phyloP scores from a whole-genome alignment of 2,113 vertebrate genomes.

The Lycocorax pyrrhopterus region DNA sequence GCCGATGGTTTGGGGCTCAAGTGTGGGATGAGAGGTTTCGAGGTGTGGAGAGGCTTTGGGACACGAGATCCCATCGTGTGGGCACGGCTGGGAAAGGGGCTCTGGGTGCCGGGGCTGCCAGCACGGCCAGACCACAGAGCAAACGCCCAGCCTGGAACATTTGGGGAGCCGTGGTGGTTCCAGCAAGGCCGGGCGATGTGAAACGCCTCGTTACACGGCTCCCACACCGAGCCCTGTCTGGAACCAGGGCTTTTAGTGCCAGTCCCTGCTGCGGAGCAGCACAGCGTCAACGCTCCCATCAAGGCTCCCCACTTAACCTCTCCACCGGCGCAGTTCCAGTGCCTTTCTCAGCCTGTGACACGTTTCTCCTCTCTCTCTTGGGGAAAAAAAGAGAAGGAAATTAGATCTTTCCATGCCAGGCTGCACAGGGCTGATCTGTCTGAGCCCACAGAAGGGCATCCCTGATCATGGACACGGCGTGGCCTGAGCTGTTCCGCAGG shows the following conservation, averaged over 20 bases:
- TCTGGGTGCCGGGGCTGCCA: background rate
- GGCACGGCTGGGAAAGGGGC: background rate
- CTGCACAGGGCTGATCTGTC: fast-evolving
- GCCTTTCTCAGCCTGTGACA: constrained; percentile 1
- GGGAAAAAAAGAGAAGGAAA: background rate
- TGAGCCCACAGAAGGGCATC: fast-evolving
- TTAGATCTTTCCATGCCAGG: fast-evolving
- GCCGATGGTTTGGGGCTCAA: fast-evolving
- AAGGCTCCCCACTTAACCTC: constrained; percentile 21
- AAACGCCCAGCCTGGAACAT: background rate
- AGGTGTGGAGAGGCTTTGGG: fast-evolving
- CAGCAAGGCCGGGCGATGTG: constrained; percentile 54
- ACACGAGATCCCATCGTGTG: fast-evolving
- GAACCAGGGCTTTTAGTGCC: constrained; percentile 57
- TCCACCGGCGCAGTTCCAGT: background rate
- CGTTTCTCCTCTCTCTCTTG: background rate
- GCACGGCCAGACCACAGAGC: constrained; percentile 12
- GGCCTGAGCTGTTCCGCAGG: fast-evolving
- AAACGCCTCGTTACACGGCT: constrained; percentile 24
- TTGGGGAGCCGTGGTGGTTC: background rate
- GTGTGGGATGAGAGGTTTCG: fast-evolving
- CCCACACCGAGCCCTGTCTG: constrained; percentile 39
- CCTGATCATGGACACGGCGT: fast-evolving
- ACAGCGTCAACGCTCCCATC: background rate
- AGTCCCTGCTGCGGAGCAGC: constrained; percentile 41